Percentiles rank a stretch among this genome's conserved stretches.
phyloP scores from a whole-genome alignment of 1,140 invertebrate genomes.

The Steinernema feltiae region DNA sequence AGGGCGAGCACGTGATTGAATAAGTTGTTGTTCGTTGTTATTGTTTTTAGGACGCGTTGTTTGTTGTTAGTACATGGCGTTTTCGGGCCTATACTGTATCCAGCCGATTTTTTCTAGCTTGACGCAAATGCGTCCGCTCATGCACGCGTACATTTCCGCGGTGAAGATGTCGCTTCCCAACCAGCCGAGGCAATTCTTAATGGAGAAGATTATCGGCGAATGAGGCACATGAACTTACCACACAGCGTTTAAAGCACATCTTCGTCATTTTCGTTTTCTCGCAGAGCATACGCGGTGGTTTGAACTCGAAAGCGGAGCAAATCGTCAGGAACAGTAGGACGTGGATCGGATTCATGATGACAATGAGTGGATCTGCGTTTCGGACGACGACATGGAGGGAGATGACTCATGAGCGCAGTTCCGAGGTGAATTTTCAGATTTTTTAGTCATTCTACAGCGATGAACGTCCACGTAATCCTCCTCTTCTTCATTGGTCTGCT shows the following conservation, averaged over 20 bases:
- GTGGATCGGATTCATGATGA: not conserved
- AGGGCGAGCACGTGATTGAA: slow-evolving; percentile 30
- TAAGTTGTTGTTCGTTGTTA: slow-evolving; percentile 10
- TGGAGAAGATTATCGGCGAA: not conserved
- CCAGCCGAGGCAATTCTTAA: not conserved
- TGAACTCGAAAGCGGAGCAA: not conserved
- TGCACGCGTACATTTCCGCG: not conserved
- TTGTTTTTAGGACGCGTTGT: no score
- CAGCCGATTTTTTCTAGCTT: not conserved
- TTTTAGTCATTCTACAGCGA: no score
- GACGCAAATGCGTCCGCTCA: not conserved
- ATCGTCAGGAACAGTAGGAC: not conserved
- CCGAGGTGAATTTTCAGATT: no score
- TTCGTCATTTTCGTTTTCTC: not conserved
- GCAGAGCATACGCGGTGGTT: not conserved
- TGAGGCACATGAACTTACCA: not conserved
- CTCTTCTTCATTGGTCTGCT: no score
- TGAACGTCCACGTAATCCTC: no score
- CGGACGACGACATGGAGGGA: no score
- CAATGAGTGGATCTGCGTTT: no score
- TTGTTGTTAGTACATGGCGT: not conserved
- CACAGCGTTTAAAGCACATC: not conserved
- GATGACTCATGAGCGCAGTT: no score
- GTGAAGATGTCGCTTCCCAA: not conserved
- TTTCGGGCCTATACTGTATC: not conserved